These are phyloP conservation scores for Belonocnema kinseyi DNA, from an alignment of 1,140 invertebrate species.

Conservation along the genomic window DNA sequence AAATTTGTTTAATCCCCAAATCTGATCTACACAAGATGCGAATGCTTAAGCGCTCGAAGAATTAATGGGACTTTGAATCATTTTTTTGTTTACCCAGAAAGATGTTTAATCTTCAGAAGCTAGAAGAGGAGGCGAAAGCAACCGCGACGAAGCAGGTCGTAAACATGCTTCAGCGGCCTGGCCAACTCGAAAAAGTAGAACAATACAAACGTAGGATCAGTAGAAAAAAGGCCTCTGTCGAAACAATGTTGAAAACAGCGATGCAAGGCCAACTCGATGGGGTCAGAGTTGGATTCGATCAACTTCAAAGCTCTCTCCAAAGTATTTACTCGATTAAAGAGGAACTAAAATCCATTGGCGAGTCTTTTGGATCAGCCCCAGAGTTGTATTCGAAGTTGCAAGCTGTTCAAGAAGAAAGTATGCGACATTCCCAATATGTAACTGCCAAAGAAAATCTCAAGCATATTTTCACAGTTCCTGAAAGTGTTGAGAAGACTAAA, in stretches of 20 bases:
- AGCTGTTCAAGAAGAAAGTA: slow-evolving; percentile 93
- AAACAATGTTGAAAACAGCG: slow-evolving; percentile 98
- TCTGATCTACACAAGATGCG: no score
- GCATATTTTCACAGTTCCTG: slow-evolving; percentile 98
- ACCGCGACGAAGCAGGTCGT: slow-evolving; percentile 93
- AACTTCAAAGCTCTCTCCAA: slow-evolving; percentile 88
- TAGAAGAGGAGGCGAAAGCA: slow-evolving; percentile 89
- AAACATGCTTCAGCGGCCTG: slow-evolving; percentile 95
- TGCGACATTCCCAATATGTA: slow-evolving; percentile 94
- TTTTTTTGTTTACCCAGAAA: slow-evolving; percentile 42
- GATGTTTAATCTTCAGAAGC: slow-evolving; percentile 81
- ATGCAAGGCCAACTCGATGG: slow-evolving; percentile 99
- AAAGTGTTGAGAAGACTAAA: slow-evolving; percentile 96
- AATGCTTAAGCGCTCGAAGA: no score
- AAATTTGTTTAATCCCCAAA: no score
- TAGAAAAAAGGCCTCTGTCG: slow-evolving; percentile 94
- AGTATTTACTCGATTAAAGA: slow-evolving; percentile 88
- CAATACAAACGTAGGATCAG: slow-evolving; percentile 88
- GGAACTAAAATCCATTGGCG: slow-evolving; percentile 71
- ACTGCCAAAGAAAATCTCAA: slow-evolving; percentile 99
- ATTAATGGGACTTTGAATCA: not conserved
- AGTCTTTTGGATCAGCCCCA: slow-evolving; percentile 81
- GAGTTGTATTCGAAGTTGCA: slow-evolving; percentile 86
- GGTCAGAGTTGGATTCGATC: slow-evolving; percentile 93
- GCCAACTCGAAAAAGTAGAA: slow-evolving; percentile 96